Evolutionary conservation across 2,888 invertebrate genomes (phyloP).

Genomic region (Lissocephala sabroskyi): DNA sequence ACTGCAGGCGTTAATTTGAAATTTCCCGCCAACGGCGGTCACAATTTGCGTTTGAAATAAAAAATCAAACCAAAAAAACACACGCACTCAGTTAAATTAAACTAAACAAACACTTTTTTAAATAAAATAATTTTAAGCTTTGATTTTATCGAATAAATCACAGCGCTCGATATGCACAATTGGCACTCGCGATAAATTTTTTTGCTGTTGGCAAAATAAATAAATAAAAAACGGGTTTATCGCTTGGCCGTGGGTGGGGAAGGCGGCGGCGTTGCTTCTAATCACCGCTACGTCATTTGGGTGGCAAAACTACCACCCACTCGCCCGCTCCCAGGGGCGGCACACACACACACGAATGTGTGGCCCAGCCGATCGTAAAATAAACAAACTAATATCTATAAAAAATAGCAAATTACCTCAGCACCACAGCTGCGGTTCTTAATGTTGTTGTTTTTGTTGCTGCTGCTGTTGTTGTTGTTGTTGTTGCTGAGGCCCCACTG

Average conservation of each 20-base stretch:
- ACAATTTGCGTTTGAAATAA: neutral
- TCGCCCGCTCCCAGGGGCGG: slow-evolving; percentile 7
- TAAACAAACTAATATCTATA: slow-evolving; percentile 47
- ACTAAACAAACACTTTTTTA: too few relatives aligned
- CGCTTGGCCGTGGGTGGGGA: neutral
- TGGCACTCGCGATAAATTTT: too few relatives aligned
- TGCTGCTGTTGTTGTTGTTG: slow-evolving; percentile 18
- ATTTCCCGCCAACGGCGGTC: too few relatives aligned
- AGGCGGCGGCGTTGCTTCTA: neutral
- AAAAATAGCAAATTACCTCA: slow-evolving; percentile 60
- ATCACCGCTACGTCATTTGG: neutral
- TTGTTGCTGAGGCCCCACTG: neutral
- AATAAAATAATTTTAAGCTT: too few relatives aligned
- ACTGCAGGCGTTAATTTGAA: too few relatives aligned
- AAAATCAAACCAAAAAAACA: neutral
- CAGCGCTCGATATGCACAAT: too few relatives aligned
- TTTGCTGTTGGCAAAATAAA: too few relatives aligned
- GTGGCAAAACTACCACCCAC: too few relatives aligned
- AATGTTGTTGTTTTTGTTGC: slow-evolving; percentile 7
- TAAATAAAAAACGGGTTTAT: slow-evolving; percentile 6
- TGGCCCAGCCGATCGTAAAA: slow-evolving; percentile 37
- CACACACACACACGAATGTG: slow-evolving; percentile 10
- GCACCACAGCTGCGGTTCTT: slow-evolving; percentile 25
- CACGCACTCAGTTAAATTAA: too few relatives aligned
- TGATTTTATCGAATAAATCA: too few relatives aligned